phyloP scores from a whole-genome alignment of 2,797 vertebrate species.

The Ispidina lecontei region DNA sequence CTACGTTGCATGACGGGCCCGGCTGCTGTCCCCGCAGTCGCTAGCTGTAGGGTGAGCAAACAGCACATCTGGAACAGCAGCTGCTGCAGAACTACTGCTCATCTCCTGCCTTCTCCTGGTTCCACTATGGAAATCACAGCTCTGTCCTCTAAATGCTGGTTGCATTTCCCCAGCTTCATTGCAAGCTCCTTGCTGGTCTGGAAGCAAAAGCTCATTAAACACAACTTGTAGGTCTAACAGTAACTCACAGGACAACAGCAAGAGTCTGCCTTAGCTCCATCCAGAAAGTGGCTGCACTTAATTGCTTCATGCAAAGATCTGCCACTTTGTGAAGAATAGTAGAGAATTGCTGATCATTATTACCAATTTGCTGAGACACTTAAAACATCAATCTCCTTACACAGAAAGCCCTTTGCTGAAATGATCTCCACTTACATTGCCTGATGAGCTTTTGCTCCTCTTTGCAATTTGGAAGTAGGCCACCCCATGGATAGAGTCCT shows the following conservation, averaged over 20 bases:
- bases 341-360: constrained; percentile 40
- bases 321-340: background rate
- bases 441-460: constrained; percentile 28
- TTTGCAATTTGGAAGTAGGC: constrained; percentile 7
- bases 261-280: background rate
- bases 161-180: background rate
- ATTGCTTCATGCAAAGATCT: constrained; percentile 21
- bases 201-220: constrained; percentile 16
- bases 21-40: background rate
- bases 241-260: background rate
- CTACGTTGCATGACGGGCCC: background rate
- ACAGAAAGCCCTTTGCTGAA: constrained; percentile 35
- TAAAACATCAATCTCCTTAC: constrained; percentile 47
- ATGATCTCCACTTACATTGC: constrained; percentile 29
- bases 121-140: background rate
- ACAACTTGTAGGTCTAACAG: background rate
- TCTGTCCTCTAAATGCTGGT: background rate
- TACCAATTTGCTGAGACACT: constrained; percentile 50
- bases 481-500: constrained; percentile 17
- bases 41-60: constrained; percentile 25
- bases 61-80: background rate
- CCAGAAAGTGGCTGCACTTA: constrained; percentile 19
- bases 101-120: background rate
- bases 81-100: background rate
- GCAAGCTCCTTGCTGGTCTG: background rate